Base-by-base conservation (phyloP, 2,113 vertebrate species). In the Asarcornis scutulata region DNA sequence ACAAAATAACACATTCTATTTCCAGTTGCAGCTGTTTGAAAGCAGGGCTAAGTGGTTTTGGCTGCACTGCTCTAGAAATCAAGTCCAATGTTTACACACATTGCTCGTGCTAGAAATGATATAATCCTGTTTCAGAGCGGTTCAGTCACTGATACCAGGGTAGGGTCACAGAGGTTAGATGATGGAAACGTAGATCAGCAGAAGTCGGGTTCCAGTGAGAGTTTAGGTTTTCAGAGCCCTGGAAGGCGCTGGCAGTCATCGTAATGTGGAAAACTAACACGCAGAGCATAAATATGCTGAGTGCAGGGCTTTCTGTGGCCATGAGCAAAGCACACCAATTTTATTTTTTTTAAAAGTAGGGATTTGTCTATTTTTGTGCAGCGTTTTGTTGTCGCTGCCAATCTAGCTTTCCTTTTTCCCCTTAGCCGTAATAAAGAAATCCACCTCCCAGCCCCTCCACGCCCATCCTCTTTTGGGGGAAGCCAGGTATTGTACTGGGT, bases 191-290 rank as follows among this genome's bases (percentile, higher is more conserved):
- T 75, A 93, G 88, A 85, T 60, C 63, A 77, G 56, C 58, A 86
- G 63, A 93, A 81, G 48, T 80, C 69, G 74, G 31, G 31, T 92
- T 95, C 91, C 74, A 76, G 44, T 76, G 83, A 91, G 69, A 92
- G 58, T 88, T 81, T 86, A 83, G 74, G 85, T 96, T 95, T 96
- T 75, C 78, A 96, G 83, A 94, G 36, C 36, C 89, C 96, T 93
- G 82, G 86, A 96, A 97, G 90, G 91, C 91, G 92, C 66, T 88
- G 80, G 72, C 50, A 69, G 72, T 95, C 83, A 72, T 96, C 53
- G 96, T 96, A 78, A 77, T 83, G 77, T 67, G 66, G 86, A 92
- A 95, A 92, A 88, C 88, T 93, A 94, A 88, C 7, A 64, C 66
- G 7, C 9, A 25, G 42, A 59, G 77, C 71, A 53, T 79, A 77